Conservation (phyloP, 92 coral and sea anemone species). For the Virgularia gustaviana region DNA sequence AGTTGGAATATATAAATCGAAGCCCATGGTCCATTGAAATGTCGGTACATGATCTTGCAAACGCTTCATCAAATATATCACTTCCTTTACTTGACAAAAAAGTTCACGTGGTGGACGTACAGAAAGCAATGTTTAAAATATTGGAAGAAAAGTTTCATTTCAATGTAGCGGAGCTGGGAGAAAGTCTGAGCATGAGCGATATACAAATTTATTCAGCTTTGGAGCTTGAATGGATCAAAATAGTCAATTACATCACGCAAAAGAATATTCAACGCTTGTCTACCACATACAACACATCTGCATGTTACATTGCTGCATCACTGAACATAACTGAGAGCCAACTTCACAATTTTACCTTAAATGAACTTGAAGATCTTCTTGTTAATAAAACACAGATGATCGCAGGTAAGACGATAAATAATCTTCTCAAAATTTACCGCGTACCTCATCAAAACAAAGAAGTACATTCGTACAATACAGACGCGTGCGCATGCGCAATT, state of each 20-base stretch:
- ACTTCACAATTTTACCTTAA: slow-evolving; percentile 25
- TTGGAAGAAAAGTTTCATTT: slow-evolving; percentile 28
- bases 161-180: slow-evolving; percentile 23
- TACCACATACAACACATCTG: slow-evolving; percentile 7
- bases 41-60: slow-evolving; percentile 12
- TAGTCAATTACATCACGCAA: slow-evolving; percentile 20
- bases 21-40: slow-evolving; percentile 30
- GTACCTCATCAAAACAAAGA: background rate
- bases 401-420: slow-evolving; percentile 7
- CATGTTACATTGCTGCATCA: slow-evolving; percentile 28
- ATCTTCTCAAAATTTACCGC: background rate
- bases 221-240: slow-evolving; percentile 26
- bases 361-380: slow-evolving; percentile 28
- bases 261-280: slow-evolving; percentile 12
- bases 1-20: slow-evolving; percentile 12
- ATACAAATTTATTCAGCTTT: slow-evolving; percentile 4
- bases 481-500: no score
- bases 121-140: slow-evolving; percentile 31
- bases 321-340: slow-evolving; percentile 13
- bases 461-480: no score
- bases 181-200: background rate
- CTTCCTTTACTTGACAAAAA: slow-evolving; percentile 4
- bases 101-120: background rate
- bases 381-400: slow-evolving; percentile 7
- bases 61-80: slow-evolving; percentile 7